Evolutionary conservation across 2,113 vertebrate genomes (phyloP).

Genomic region (Lepisosteus oculatus): DNA sequence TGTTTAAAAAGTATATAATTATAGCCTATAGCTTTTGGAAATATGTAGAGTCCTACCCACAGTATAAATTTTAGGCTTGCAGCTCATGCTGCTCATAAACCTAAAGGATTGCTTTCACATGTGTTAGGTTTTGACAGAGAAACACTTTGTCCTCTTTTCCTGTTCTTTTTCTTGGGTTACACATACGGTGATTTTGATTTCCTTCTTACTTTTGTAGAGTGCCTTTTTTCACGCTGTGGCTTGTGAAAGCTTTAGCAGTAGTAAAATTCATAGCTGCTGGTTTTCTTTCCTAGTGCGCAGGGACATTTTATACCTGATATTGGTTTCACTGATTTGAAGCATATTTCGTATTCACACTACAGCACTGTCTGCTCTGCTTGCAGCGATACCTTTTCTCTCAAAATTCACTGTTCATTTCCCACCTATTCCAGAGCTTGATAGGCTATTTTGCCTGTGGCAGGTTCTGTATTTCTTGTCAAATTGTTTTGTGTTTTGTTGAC

Average conservation of each 20-base stretch:
- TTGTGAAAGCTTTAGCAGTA: neutral
- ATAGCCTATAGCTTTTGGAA: no score
- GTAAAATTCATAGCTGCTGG: neutral
- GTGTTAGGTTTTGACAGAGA: no score
- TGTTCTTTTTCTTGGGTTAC: constrained; percentile 8
- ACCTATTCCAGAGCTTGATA: constrained; percentile 49
- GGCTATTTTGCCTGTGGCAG: constrained; percentile 59
- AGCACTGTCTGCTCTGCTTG: constrained; percentile 24
- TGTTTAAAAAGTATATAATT: no score
- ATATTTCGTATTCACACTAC: constrained; percentile 35
- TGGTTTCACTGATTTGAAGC: constrained; percentile 10
- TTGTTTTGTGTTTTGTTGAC: constrained; percentile 57
- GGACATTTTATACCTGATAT: constrained; percentile 33
- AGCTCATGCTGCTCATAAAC: no score
- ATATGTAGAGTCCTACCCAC: no score
- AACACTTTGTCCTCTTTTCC: constrained; percentile 2
- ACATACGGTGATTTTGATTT: constrained; percentile 5
- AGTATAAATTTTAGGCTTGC: no score
- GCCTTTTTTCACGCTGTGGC: neutral
- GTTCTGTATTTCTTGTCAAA: constrained; percentile 61
- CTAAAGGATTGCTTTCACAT: no score
- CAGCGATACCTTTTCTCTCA: constrained; percentile 25
- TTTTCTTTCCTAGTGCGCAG: neutral
- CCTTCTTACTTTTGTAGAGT: neutral
- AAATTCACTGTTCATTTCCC: constrained; percentile 52